A percentile compares a stretch with the other conserved stretches of the same genome.
Conservation (phyloP, 1,140 invertebrate genomes). For the Drosophila lacteicornis region DNA sequence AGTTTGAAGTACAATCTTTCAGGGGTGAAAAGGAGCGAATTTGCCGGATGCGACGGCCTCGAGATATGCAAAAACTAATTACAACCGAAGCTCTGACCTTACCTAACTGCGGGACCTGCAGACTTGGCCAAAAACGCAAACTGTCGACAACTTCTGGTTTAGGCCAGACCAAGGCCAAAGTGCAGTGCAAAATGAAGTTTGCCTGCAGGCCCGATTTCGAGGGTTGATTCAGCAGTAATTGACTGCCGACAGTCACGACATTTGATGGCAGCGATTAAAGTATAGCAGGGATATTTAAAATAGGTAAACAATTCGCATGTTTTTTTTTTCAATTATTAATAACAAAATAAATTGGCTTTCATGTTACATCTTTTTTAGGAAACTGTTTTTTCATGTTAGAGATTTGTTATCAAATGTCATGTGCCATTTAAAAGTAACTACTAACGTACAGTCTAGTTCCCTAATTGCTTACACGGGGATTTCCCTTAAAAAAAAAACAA, state of each 20-base stretch:
- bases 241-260: slow-evolving; percentile 25
- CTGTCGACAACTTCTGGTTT: slow-evolving; percentile 12
- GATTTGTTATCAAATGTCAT: slow-evolving; percentile 3
- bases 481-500: not conserved
- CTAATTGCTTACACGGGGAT: not conserved
- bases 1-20: not conserved
- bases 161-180: slow-evolving; percentile 27
- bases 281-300: slow-evolving; percentile 8
- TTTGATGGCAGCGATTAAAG: slow-evolving; percentile 11
- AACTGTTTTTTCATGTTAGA: slow-evolving; percentile 12
- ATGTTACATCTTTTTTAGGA: slow-evolving; percentile 1
- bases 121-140: slow-evolving; percentile 18
- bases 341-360: not conserved
- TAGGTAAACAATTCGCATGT: not conserved
- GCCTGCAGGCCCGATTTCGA: slow-evolving; percentile 14
- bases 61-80: slow-evolving; percentile 60
- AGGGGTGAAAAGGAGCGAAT: slow-evolving; percentile 1
- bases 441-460: not conserved
- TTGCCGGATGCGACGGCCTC: slow-evolving; percentile 32
- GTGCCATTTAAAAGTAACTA: not conserved
- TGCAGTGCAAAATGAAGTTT: slow-evolving; percentile 32
- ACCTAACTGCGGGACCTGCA: not conserved
- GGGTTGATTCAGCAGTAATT: slow-evolving; percentile 28
- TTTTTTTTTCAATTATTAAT: slow-evolving; percentile 6
- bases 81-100: slow-evolving; percentile 51